These are phyloP conservation scores for Pipra filicauda DNA, from an alignment of 2,113 vertebrate species.

Conservation along the genomic window DNA sequence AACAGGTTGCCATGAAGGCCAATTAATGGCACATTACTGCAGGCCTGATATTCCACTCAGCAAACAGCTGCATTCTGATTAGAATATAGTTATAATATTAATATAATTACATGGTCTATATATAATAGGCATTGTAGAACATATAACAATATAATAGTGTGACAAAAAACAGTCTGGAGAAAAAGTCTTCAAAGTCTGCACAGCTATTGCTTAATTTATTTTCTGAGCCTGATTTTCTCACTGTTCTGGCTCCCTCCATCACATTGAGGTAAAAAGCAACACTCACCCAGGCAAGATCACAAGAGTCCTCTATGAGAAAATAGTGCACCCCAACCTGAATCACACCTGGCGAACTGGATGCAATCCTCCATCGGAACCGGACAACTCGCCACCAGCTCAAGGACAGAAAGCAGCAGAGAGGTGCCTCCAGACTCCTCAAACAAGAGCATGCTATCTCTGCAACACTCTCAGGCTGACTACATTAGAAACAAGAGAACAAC, in stretches of 20 bases:
- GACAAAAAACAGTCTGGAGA: background rate
- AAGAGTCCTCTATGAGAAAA: slow-evolving; percentile 1
- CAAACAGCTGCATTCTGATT: background rate
- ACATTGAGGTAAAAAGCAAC: slow-evolving; percentile 5
- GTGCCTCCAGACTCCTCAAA: slow-evolving; percentile 10
- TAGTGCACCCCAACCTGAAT: background rate
- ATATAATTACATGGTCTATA: slow-evolving; percentile 21
- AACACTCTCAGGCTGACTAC: slow-evolving; percentile 9
- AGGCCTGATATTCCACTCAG: slow-evolving; percentile 6
- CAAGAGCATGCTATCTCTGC: background rate
- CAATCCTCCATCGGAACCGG: background rate
- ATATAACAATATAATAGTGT: background rate
- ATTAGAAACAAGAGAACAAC: slow-evolving; percentile 9
- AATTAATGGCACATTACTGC: background rate
- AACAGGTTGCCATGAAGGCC: background rate
- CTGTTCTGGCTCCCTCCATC: background rate
- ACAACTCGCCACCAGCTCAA: background rate
- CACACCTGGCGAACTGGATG: background rate
- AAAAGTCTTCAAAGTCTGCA: background rate
- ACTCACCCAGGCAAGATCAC: slow-evolving; percentile 53
- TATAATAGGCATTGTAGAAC: background rate
- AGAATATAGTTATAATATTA: slow-evolving; percentile 17
- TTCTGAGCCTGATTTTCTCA: background rate
- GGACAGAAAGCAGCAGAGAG: background rate
- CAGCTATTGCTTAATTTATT: background rate